Conservation (phyloP, 1,140 invertebrate species). For the Laupala kohalensis region DNA sequence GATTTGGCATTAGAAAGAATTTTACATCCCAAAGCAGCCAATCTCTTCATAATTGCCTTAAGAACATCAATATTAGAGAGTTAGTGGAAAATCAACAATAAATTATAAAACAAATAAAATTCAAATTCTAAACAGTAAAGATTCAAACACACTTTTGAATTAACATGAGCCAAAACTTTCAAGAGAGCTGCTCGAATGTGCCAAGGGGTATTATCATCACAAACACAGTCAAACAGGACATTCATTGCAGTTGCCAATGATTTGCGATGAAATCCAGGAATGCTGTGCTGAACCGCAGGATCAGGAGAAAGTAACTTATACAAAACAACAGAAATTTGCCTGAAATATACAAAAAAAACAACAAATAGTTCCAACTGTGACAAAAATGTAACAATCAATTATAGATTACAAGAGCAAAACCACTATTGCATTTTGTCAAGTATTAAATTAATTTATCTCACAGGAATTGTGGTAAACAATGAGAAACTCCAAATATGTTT, state of each 20-base stretch:
- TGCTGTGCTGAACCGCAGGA: not conserved
- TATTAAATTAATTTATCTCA: too few species aligned
- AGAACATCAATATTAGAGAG: too few species aligned
- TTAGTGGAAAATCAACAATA: too few species aligned
- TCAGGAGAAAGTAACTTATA: conserved; percentile 4
- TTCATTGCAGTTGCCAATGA: not conserved
- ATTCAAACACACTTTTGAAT: not conserved
- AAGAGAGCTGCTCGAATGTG: not conserved
- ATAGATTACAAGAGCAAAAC: too few species aligned
- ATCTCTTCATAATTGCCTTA: not conserved
- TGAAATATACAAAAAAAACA: not conserved
- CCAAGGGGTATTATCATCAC: not conserved
- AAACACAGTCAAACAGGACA: not conserved
- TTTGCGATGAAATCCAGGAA: not conserved
- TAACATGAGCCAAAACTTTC: not conserved
- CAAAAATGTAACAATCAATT: too few species aligned
- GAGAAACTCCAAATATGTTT: too few species aligned
- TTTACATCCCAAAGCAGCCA: not conserved
- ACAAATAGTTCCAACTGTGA: not conserved
- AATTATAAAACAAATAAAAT: not conserved
- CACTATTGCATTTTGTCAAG: too few species aligned
- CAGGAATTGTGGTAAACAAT: too few species aligned
- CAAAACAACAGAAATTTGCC: not conserved
- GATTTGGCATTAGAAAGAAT: not conserved
- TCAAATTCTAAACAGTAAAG: too few species aligned